Conservation (phyloP, 2,113 vertebrate species). For the Scalopus aquaticus region DNA sequence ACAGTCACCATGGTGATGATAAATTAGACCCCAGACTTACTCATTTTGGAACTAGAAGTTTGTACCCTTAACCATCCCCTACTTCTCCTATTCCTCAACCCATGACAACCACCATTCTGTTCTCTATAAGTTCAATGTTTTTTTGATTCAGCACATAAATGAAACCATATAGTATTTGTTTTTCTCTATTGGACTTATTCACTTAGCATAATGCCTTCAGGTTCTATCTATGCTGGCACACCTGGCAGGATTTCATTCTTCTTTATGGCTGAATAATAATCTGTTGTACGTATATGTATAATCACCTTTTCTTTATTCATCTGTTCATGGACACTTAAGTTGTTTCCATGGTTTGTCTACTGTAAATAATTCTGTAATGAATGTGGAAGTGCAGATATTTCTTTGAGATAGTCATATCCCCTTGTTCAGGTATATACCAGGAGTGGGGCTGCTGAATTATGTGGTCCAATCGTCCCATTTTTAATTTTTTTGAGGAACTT, state of each 20-base stretch:
- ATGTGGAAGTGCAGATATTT: fast-evolving
- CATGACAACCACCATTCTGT: background rate
- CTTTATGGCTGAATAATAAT: too few species aligned
- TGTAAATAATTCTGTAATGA: background rate
- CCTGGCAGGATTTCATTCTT: too few species aligned
- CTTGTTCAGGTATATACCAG: background rate
- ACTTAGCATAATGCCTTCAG: too few species aligned
- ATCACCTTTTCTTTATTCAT: too few species aligned
- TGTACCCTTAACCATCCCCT: background rate
- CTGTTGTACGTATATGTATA: too few species aligned
- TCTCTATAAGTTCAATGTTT: background rate
- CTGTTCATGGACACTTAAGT: background rate
- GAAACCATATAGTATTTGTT: too few species aligned
- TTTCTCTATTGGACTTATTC: too few species aligned
- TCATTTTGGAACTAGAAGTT: background rate
- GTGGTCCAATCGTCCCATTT: background rate
- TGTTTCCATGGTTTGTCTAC: background rate
- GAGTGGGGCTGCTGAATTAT: background rate
- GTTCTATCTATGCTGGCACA: too few species aligned
- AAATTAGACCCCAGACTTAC: background rate
- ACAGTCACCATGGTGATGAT: background rate
- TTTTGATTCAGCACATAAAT: background rate
- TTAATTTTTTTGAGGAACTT: background rate
- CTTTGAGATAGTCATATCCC: background rate
- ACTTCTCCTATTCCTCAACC: fast-evolving